Conservation (phyloP, 2,113 vertebrate species). For the Solea solea region DNA sequence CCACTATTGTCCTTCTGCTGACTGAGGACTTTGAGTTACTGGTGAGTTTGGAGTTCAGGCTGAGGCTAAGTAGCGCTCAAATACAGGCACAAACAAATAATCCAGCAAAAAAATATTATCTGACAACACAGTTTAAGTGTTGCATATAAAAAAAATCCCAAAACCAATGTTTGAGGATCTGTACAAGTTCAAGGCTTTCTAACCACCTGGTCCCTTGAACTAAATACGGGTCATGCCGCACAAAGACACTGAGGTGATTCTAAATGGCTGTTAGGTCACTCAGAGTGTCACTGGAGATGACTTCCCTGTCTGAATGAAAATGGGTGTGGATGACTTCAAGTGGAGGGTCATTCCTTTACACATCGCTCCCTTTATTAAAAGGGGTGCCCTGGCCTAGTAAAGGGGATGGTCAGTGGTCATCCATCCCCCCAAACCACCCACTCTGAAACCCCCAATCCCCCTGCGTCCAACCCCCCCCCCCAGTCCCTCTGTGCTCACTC, state of each 20-base stretch:
- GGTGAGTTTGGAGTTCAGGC: no score
- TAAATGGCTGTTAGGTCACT: constrained; percentile 52
- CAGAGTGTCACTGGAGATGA: constrained; percentile 47
- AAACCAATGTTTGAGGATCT: background rate
- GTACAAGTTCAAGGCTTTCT: constrained; percentile 61
- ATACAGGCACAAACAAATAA: no score
- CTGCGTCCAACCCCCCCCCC: constrained; percentile 46
- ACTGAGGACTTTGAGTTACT: no score
- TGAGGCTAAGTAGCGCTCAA: no score
- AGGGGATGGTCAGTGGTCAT: constrained; percentile 69
- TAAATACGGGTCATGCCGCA: constrained; percentile 25
- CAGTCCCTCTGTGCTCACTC: constrained; percentile 63
- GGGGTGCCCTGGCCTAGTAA: constrained; percentile 55
- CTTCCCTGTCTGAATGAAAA: constrained; percentile 36
- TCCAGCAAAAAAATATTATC: no score
- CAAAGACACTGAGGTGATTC: constrained; percentile 21
- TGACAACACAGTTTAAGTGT: no score
- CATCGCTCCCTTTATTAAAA: constrained; percentile 70
- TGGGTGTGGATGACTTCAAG: constrained; percentile 32
- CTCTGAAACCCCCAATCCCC: constrained; percentile 51
- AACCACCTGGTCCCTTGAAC: constrained; percentile 24
- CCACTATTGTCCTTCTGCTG: no score
- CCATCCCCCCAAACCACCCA: constrained; percentile 55
- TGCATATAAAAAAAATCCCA: no score
- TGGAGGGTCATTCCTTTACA: constrained; percentile 77